phyloP scores from a whole-genome alignment of 2,888 invertebrate genomes.

The Lordiphosa fenestrarum region DNA sequence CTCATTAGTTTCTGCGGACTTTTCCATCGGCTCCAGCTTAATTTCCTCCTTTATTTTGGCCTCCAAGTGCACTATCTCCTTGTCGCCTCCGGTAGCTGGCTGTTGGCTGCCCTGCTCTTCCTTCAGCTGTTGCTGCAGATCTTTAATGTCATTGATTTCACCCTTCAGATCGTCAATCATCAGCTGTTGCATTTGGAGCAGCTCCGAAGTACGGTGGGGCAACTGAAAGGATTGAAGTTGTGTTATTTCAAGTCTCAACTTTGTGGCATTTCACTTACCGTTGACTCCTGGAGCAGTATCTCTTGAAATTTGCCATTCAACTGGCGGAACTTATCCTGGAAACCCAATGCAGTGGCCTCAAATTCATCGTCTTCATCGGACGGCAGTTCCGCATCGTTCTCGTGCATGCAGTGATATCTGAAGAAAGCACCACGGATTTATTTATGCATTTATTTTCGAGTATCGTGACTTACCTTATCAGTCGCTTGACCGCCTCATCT shows the following conservation, averaged over 20 bases:
- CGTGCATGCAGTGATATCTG: conserved; percentile 88
- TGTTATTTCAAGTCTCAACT: neutral
- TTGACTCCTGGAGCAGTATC: conserved; percentile 88
- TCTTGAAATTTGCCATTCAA: conserved; percentile 88
- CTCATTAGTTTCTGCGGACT: conserved; percentile 8
- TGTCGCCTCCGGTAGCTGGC: conserved; percentile 1
- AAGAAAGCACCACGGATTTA: neutral
- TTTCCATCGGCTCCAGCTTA: conserved; percentile 65
- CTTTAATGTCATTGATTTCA: conserved; percentile 82
- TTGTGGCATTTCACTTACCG: conserved; percentile 82
- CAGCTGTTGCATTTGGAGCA: conserved; percentile 88
- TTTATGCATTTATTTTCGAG: neutral
- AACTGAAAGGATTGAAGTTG: conserved; percentile 81
- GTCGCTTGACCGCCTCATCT: conserved; percentile 87
- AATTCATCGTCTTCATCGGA: conserved; percentile 87
- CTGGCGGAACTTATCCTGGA: conserved; percentile 85
- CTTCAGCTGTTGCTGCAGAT: conserved; percentile 42
- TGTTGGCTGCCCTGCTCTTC: conserved; percentile 22
- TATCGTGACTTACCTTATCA: conserved; percentile 81
- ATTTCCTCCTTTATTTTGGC: conserved; percentile 73
- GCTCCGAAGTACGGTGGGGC: conserved; percentile 87
- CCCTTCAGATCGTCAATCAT: conserved; percentile 87
- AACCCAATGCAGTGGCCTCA: conserved; percentile 85
- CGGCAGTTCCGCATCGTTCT: conserved; percentile 82
- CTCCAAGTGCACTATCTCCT: conserved; percentile 18